phyloP scores from a whole-genome alignment of 2,797 vertebrate genomes.

The Chelon labrosus region DNA sequence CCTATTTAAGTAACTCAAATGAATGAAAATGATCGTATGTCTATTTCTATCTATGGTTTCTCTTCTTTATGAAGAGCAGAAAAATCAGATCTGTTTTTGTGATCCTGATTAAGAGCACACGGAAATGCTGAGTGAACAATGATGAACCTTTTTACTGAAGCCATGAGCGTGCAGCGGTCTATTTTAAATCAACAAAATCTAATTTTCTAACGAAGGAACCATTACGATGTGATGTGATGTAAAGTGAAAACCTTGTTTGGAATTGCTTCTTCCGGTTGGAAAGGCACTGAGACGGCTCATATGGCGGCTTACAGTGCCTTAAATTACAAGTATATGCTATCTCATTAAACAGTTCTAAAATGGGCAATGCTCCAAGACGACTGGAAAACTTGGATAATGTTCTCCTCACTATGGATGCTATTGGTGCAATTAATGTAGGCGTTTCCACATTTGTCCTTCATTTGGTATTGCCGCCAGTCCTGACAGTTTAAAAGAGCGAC shows the following conservation, averaged over 20 bases:
- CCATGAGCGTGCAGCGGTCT: neutral
- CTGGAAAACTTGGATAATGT: constrained; percentile 2
- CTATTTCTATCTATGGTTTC: constrained; percentile 1
- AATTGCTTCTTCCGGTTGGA: neutral
- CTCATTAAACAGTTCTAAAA: constrained; percentile 4
- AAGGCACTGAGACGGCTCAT: neutral
- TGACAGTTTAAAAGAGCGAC: constrained; percentile 33
- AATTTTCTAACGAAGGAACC: neutral
- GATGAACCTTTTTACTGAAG: constrained; percentile 1
- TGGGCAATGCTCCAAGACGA: neutral
- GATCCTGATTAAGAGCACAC: neutral
- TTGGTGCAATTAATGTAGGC: constrained; percentile 6
- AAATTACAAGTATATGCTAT: neutral
- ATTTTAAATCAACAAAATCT: constrained; percentile 7
- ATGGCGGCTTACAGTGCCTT: neutral
- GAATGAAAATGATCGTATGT: neutral
- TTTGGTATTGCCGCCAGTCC: constrained; percentile 33
- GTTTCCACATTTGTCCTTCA: constrained; percentile 28
- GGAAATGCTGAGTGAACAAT: neutral
- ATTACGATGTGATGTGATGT: neutral
- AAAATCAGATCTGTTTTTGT: neutral
- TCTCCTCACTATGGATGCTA: constrained; percentile 1
- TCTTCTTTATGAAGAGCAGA: neutral
- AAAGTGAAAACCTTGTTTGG: neutral
- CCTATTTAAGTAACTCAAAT: constrained; percentile 11